phyloP scores from a whole-genome alignment of 2,797 vertebrate species.

The Onychomys leucogaster region DNA sequence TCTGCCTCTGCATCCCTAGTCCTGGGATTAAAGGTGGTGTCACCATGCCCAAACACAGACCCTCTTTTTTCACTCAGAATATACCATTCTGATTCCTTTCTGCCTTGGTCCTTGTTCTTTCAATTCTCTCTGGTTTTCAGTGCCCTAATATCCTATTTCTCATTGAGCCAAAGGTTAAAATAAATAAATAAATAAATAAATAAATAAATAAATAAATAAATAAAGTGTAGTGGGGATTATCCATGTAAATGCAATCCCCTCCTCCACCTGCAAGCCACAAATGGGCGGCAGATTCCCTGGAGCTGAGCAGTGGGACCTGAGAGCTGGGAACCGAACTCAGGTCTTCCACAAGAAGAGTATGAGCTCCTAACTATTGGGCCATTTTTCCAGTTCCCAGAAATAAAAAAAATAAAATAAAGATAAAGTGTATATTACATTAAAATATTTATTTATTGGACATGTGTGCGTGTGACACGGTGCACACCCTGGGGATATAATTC shows the following conservation, averaged over 20 bases:
- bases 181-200: no score
- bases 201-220: no score
- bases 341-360: background rate
- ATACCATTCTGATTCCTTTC: background rate
- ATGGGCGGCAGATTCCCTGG: background rate
- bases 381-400: background rate
- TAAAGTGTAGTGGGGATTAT: background rate
- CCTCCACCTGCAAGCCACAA: background rate
- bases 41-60: background rate
- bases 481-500: background rate
- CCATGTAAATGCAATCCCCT: background rate
- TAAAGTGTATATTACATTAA: background rate
- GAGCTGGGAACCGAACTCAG: background rate
- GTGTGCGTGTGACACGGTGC: background rate
- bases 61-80: background rate
- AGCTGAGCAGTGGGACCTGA: background rate
- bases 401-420: background rate
- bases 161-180: background rate
- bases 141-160: slow-evolving; percentile 23
- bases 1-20: background rate
- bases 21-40: background rate
- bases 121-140: background rate
- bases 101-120: background rate
- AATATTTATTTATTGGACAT: background rate
- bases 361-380: background rate